Conservation (phyloP, 1,140 invertebrate genomes). For the Drosophila bipectinata region DNA sequence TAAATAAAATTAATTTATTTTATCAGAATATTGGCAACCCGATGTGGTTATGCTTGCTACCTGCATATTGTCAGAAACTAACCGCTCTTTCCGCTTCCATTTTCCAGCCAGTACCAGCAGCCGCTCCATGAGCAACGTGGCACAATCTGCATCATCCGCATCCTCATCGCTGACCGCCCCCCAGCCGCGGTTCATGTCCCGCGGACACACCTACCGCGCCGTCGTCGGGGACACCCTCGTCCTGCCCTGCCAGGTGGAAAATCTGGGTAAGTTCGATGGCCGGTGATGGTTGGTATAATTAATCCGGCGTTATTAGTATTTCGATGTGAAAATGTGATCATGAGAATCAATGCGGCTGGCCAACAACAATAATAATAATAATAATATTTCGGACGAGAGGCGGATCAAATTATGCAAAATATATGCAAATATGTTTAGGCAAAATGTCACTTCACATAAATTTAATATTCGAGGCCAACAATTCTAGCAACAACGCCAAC, state of each 20-base stretch:
- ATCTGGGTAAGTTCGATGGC: slow-evolving; percentile 87
- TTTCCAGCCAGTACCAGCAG: slow-evolving; percentile 63
- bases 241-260: slow-evolving; percentile 90
- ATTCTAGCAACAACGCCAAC: slow-evolving; percentile 12
- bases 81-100: not conserved
- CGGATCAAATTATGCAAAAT: slow-evolving; percentile 61
- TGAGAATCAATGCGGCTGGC: slow-evolving; percentile 25
- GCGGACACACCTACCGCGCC: slow-evolving; percentile 89
- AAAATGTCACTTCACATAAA: slow-evolving; percentile 75
- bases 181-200: slow-evolving; percentile 88
- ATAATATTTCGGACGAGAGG: slow-evolving; percentile 25
- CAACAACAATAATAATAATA: slow-evolving; percentile 33
- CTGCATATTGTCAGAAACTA: slow-evolving; percentile 15
- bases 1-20: not conserved
- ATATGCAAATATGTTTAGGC: slow-evolving; percentile 72
- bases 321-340: slow-evolving; percentile 64
- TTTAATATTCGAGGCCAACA: slow-evolving; percentile 62
- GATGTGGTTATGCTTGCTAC: not conserved
- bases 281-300: slow-evolving; percentile 51
- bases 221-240: slow-evolving; percentile 90
- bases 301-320: slow-evolving; percentile 59
- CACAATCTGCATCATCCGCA: slow-evolving; percentile 40
- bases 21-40: not conserved
- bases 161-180: slow-evolving; percentile 58
- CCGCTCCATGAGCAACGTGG: slow-evolving; percentile 71